Conservation (phyloP, 2,888 invertebrate genomes). For the Lithophane semibrunnea region DNA sequence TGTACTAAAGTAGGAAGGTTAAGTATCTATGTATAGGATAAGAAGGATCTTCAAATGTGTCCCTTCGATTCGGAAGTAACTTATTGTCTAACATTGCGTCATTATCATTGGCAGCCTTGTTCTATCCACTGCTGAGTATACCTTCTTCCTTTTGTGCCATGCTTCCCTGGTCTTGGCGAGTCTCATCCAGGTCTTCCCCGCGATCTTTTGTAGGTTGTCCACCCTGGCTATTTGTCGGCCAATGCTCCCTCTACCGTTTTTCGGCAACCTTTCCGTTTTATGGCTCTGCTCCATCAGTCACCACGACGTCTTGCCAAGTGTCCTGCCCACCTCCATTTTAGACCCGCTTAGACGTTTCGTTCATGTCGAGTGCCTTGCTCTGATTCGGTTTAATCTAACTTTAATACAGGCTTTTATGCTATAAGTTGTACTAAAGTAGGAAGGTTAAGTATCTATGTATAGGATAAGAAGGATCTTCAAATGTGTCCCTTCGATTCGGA, state of each 20-base stretch:
- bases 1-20: constrained; percentile 46
- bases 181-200: neutral
- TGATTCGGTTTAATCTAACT: constrained; percentile 78
- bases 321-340: too few species aligned
- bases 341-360: constrained; percentile 73
- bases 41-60: constrained; percentile 15
- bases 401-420: constrained; percentile 71
- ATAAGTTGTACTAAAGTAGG: constrained; percentile 51
- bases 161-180: neutral
- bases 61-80: neutral
- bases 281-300: neutral
- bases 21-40: constrained; percentile 24
- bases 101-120: neutral
- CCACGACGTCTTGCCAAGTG: too few species aligned
- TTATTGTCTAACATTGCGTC: neutral
- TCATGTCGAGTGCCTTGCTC: constrained; percentile 69
- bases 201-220: neutral
- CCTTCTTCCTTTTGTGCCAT: neutral
- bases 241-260: neutral
- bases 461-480: constrained; percentile 17
- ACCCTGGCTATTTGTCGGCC: neutral
- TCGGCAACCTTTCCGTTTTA: neutral
- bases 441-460: constrained; percentile 31
- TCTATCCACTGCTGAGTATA: neutral
- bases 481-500: neutral